Evolutionary conservation across 1,140 invertebrate genomes (phyloP).

Genomic region (Phortica variegata): DNA sequence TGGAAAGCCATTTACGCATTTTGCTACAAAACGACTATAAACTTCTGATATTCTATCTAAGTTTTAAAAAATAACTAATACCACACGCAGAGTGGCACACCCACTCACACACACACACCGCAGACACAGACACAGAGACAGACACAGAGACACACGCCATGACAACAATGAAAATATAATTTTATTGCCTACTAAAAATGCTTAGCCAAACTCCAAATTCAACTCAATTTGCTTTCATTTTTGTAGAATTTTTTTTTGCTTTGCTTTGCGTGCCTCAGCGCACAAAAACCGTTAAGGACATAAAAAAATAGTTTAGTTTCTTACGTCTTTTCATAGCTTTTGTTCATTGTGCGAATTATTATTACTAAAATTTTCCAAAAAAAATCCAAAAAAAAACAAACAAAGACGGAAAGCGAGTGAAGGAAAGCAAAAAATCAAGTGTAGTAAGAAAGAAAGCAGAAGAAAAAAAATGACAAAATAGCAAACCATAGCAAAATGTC

Average conservation of each 20-base stretch:
- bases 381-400: slow-evolving; percentile 5
- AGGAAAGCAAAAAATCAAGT: slow-evolving; percentile 21
- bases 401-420: too few species aligned
- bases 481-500: background rate
- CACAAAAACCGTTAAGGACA: slow-evolving; percentile 23
- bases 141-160: slow-evolving; percentile 1
- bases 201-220: slow-evolving; percentile 33
- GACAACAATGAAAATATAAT: slow-evolving; percentile 50
- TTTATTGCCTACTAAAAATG: slow-evolving; percentile 48
- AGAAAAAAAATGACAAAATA: background rate
- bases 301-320: slow-evolving; percentile 18
- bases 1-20: too few species aligned
- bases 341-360: too few species aligned
- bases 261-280: slow-evolving; percentile 18
- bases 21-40: too few species aligned
- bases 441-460: background rate
- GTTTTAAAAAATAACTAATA: too few species aligned
- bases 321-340: too few species aligned
- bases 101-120: too few species aligned
- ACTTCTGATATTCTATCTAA: too few species aligned
- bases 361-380: too few species aligned
- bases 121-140: too few species aligned
- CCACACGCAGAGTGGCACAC: too few species aligned
- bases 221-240: slow-evolving; percentile 12
- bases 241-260: slow-evolving; percentile 34